Base-by-base conservation (phyloP, 2,888 invertebrate genomes). In the Poecilus cupreus region DNA sequence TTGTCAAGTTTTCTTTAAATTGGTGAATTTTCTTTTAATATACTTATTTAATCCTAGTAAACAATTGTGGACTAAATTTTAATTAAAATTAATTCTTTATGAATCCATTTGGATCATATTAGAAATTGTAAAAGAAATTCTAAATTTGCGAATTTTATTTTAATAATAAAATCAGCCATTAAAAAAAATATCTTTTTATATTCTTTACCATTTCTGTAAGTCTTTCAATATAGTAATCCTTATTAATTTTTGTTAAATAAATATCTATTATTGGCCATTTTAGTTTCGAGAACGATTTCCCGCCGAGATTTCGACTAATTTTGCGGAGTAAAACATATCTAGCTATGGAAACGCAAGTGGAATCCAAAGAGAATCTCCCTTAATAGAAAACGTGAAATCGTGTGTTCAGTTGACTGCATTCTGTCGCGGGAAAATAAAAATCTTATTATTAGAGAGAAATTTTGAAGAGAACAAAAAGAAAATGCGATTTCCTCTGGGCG, bases 381-480 rank as follows among this genome's bases (percentile, higher is more conserved):
- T 74, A 49, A 49, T 49, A 74, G 74, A 74, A 74, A 74, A 49
- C 22, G 74, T 43, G 49, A 74, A 74, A 74, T 74, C 49, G 22
- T 74, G 20, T 74, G 74, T 74, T 74, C 74, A 74, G 74, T 74
- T 49, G 74, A 74, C 49, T 74, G 74, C 74, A 74, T 49, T 74
- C 74, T 74, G 76, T 76, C 54, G 22, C 57, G 57, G 39, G 76
- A 76, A 76, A 76, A 76, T 76, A 76, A 76, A 57, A 54, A 76
- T 54, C 76, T 26, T 39, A 57, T 76, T 76, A 76, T 76, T 76
- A 76, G 57, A 57, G 26, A 18, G 54, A 76, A 76, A 54, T 76
- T 76, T 76, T 32, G 8, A 72, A 20, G 39, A 39, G 37, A 54
- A 76, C 26, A 57, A 76, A 57, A 54, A 37, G 76, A 76, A 76